Conservation (phyloP, 2,888 invertebrate species). For the Sphinx pinastri region DNA sequence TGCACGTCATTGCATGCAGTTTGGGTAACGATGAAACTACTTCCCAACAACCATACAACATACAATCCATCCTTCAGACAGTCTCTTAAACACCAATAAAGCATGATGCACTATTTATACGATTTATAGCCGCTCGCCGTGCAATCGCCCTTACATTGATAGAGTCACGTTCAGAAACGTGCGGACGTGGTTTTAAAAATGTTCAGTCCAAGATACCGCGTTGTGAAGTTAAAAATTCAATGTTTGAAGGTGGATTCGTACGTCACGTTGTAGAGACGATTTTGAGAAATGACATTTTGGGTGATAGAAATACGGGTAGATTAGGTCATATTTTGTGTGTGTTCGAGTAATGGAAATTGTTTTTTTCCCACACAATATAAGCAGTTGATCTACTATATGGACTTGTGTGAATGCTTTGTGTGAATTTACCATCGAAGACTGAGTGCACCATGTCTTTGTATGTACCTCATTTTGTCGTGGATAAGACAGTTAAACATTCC, state of each 20-base stretch:
- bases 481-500: too few relatives aligned
- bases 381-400: too few relatives aligned
- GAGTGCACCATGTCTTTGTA: too few relatives aligned
- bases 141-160: slow-evolving; percentile 48
- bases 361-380: too few relatives aligned
- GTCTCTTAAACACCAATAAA: slow-evolving; percentile 31
- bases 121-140: slow-evolving; percentile 37
- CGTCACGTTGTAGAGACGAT: slow-evolving; percentile 12
- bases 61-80: neutral
- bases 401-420: too few relatives aligned
- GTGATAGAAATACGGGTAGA: too few relatives aligned
- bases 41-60: neutral
- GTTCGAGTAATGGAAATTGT: too few relatives aligned
- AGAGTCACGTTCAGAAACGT: slow-evolving; percentile 59
- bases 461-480: too few relatives aligned
- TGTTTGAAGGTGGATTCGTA: slow-evolving; percentile 48
- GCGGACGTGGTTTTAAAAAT: slow-evolving; percentile 64
- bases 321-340: too few relatives aligned
- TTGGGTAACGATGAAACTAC: too few relatives aligned
- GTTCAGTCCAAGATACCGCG: slow-evolving; percentile 52
- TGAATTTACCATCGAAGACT: too few relatives aligned
- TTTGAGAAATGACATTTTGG: neutral
- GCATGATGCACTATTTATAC: slow-evolving; percentile 36
- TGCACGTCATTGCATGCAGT: too few relatives aligned
- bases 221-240: slow-evolving; percentile 66